Conservation (phyloP, 1,140 invertebrate genomes). For the Trissolcus basalis region DNA sequence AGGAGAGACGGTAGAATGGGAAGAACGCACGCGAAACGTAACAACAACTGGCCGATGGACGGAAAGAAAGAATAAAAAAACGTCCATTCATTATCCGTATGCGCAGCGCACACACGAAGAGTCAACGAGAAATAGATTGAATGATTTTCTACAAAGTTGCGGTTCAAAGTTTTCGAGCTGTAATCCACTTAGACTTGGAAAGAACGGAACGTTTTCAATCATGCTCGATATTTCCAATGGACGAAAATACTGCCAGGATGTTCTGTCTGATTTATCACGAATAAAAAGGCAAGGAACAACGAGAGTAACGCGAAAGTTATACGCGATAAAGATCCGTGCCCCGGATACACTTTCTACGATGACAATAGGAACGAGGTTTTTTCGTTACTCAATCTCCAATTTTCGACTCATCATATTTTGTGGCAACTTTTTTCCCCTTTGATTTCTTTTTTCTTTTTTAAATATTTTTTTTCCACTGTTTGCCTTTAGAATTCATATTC, state of each 20-base stretch:
- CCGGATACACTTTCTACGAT: constrained; percentile 20
- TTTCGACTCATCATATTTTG: not conserved
- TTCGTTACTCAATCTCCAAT: not conserved
- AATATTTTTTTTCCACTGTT: too few relatives aligned
- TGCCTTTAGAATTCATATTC: too few relatives aligned
- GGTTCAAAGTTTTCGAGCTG: constrained; percentile 33
- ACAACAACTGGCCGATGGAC: constrained; percentile 2
- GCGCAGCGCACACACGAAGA: not conserved
- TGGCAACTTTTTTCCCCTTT: too few relatives aligned
- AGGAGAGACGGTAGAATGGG: not conserved
- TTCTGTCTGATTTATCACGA: constrained; percentile 39
- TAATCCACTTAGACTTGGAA: constrained; percentile 15
- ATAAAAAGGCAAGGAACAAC: not conserved
- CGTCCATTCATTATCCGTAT: constrained; percentile 17
- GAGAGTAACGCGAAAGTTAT: not conserved
- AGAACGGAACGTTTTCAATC: constrained; percentile 24
- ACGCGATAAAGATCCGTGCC: constrained; percentile 16
- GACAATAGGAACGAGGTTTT: constrained; percentile 6
- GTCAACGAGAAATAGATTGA: constrained; percentile 30
- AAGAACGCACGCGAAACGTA: not conserved
- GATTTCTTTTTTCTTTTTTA: too few relatives aligned
- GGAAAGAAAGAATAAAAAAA: not conserved
- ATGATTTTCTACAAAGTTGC: constrained; percentile 33
- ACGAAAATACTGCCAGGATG: constrained; percentile 28
- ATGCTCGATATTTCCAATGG: constrained; percentile 31